Conservation (phyloP, 2,797 vertebrate genomes). For the Parotocinclus haroldoi region DNA sequence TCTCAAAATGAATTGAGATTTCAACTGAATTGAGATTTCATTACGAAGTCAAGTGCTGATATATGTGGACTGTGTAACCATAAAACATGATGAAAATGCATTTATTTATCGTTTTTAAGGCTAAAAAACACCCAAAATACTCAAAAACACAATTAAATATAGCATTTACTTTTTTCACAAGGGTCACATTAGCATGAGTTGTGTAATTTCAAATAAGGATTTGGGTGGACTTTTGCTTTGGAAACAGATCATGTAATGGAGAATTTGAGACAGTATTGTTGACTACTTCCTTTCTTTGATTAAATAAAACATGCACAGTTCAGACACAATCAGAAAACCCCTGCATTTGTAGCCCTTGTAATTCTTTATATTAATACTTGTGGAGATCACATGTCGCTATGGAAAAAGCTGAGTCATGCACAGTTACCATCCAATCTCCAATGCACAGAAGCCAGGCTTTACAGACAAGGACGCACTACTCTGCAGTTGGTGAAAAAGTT, state of each 20-base stretch:
- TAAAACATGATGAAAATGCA: too few species aligned
- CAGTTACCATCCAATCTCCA: conserved; percentile 32
- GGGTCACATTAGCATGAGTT: neutral
- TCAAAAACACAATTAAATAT: too few species aligned
- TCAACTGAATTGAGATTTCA: too few species aligned
- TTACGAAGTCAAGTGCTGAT: too few species aligned
- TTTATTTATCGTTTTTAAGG: too few species aligned
- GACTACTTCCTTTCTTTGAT: neutral
- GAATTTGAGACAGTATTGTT: neutral
- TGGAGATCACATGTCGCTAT: conserved; percentile 25
- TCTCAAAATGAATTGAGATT: too few species aligned
- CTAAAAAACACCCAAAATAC: too few species aligned
- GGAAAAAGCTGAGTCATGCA: conserved; percentile 49
- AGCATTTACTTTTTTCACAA: too few species aligned
- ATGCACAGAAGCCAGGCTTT: conserved; percentile 2
- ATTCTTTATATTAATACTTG: conserved; percentile 28
- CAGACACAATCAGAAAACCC: conserved; percentile 7
- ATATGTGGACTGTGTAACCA: too few species aligned
- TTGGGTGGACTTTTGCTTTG: conserved; percentile 3
- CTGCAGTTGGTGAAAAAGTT: conserved; percentile 9
- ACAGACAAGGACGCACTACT: conserved; percentile 10
- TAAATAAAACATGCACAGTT: conserved; percentile 23
- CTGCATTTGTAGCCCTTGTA: conserved; percentile 28
- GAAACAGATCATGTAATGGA: neutral
- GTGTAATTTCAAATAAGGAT: too few species aligned